Evolutionary conservation across 1,140 invertebrate genomes (phyloP), one percentile per base, ranked within the genome.

Genomic region (Bombus confusus): DNA sequence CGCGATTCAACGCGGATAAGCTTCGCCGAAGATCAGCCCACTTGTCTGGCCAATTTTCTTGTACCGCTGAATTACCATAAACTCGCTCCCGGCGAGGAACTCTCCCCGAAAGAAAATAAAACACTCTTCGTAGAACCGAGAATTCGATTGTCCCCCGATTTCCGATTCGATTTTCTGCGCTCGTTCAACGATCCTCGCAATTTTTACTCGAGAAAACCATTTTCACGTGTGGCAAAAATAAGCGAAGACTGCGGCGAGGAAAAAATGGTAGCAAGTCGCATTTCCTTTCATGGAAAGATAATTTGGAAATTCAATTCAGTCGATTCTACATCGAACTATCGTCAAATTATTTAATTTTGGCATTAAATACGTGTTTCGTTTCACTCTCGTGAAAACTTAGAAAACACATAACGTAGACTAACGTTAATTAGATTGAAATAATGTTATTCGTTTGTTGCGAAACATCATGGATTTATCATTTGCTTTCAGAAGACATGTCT

Each of bases 11-110:
- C 83, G 34, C 43, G 59, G 84, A 68, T 62, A 41, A 69, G 79
- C 78, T 41, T 39, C 78, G 79, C 9, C 57, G 41, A 75, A 75
- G 79, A 81, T 85, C 59, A 34, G 41, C 82, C 39, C 77, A 59
- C 52, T 47, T 85, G 77, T 85, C 68, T 47, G 43, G 71, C 79
- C 68, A 85, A 85, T 85, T 85, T 85, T 80, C 78, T 52, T 68
- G 57, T n/a, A 52, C 59, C 31, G 28, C 22, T 37, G 39, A 62
- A 76, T 75, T 82, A 64, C 69, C 80, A 71, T 69, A 80, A 72
- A 57, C n/a, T 34, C 34, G 10, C 41, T 62, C 52, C 52, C 52
- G 28, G 69, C 69, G 13, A 73, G 15, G 2, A 18, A 41, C 37
- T 43, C 6, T n/a, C 59, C 62, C 28, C 13, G 15, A 68, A 43